Base-by-base conservation (phyloP, 2,888 invertebrate species). In the Netelia virgata region DNA sequence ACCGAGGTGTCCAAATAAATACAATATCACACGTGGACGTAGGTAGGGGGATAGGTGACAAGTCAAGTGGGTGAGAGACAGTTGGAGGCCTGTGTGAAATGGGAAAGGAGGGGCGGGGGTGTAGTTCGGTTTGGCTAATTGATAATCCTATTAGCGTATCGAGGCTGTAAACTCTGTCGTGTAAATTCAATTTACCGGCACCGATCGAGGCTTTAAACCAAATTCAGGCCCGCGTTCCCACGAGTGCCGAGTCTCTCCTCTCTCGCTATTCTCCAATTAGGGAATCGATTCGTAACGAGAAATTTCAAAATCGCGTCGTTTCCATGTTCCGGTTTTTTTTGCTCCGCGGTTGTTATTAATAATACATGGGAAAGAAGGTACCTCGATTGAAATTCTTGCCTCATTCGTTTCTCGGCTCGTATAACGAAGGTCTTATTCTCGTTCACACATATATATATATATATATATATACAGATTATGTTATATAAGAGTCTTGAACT, bases 91-190 rank as follows among this genome's bases (percentile, higher is more conserved):
- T 36, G 36, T 36, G 36, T 36, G 36, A 61, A 47, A 43, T 41
- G 61, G 61, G 79, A 47, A 43, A n/a, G 79, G 41, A 20, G 70
- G 74, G 43, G n/a, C 41, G 43, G 69, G 64, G 55, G 36, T 10
- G 68, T 78, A 82, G 63, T 63, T 83, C 72, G 79, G 78, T 69
- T 55, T 83, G 84, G 85, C 83, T 87, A 86, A 86, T 87, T 87
- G 85, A 83, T 88, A 88, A 88, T 87, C 80, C 86, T 84, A 86
- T 87, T 88, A 86, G 72, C 64, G 86, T 75, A 83, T 84, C 84
- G 81, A 82, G 80, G 82, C 83, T 82, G 85, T 86, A 86, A 87
- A 85, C 84, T 84, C 80, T 66, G 86, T 85, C 76, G 82, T 43
- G 82, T 69, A 81, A 85, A 87, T 87, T 82, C 84, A 85, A 88